Percentiles rank a stretch among this genome's conserved stretches.
phyloP scores from a whole-genome alignment of 2,797 vertebrate genomes.

The Enteromius afrohamiltoni region DNA sequence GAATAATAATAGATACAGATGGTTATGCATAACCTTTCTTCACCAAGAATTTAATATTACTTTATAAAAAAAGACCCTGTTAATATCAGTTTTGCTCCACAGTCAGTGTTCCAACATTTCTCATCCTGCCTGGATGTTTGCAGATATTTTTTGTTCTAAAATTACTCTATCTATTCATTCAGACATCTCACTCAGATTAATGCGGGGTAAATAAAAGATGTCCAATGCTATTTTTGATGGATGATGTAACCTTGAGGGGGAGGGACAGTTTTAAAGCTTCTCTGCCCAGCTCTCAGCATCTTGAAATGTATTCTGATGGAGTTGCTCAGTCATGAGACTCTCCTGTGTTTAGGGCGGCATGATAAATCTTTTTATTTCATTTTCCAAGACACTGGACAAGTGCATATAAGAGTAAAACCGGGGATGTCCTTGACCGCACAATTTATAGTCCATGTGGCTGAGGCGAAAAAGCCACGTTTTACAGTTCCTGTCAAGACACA shows the following conservation, averaged over 20 bases:
- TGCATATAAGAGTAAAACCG: constrained; percentile 77
- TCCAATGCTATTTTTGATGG: constrained; percentile 58
- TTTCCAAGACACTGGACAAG: constrained; percentile 80
- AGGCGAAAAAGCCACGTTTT: constrained; percentile 45
- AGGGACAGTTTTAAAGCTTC: constrained; percentile 68
- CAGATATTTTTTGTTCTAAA: constrained; percentile 43
- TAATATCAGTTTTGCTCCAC: constrained; percentile 34
- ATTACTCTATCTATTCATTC: constrained; percentile 47
- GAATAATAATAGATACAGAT: no score
- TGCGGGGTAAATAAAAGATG: constrained; percentile 57
- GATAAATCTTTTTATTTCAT: constrained; percentile 84
- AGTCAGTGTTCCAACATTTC: constrained; percentile 27
- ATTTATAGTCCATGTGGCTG: constrained; percentile 74
- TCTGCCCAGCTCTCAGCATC: constrained; percentile 61
- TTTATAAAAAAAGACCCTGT: no score
- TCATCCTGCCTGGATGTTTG: constrained; percentile 47
- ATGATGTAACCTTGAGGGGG: constrained; percentile 57
- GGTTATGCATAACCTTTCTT: no score
- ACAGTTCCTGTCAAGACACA: constrained; percentile 47
- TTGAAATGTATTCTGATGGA: constrained; percentile 65
- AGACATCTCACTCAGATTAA: constrained; percentile 51
- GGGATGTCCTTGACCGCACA: constrained; percentile 75
- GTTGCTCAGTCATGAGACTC: constrained; percentile 63
- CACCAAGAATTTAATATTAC: no score
- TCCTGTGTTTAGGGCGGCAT: constrained; percentile 70